phyloP scores from a whole-genome alignment of 2,888 invertebrate genomes.

The Xanthia togata region DNA sequence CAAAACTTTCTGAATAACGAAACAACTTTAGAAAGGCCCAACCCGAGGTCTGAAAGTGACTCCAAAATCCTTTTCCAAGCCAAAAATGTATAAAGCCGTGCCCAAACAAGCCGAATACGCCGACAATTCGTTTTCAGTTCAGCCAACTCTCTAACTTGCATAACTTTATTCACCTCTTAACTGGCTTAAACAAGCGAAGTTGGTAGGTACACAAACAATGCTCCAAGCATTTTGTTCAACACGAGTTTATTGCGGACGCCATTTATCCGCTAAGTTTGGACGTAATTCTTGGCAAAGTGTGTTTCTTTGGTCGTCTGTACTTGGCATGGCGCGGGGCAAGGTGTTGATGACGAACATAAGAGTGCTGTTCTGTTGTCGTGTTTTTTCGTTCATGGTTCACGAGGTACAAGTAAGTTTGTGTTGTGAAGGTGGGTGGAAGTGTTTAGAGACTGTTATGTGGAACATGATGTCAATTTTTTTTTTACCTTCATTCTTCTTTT shows the following conservation, averaged over 20 bases:
- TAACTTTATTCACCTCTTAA: conserved; percentile 68
- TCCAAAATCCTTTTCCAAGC: conserved; percentile 46
- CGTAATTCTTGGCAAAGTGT: conserved; percentile 65
- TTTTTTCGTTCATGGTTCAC: conserved; percentile 30
- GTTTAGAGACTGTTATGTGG: neutral
- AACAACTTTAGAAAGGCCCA: conserved; percentile 49
- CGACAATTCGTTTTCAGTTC: conserved; percentile 62
- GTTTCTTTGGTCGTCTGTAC: conserved; percentile 67
- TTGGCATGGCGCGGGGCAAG: conserved; percentile 57
- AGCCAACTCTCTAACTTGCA: conserved; percentile 64
- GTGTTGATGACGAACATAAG: conserved; percentile 60
- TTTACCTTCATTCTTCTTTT: too few relatives aligned
- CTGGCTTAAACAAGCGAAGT: conserved; percentile 66
- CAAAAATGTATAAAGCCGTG: conserved; percentile 61
- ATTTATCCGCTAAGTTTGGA: conserved; percentile 65
- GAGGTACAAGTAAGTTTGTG: conserved; percentile 23
- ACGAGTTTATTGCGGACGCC: conserved; percentile 65
- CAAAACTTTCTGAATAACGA: conserved; percentile 26
- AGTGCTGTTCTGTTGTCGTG: conserved; percentile 34
- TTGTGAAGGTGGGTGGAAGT: neutral
- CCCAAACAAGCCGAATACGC: conserved; percentile 5
- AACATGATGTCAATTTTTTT: neutral
- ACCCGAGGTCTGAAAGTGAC: conserved; percentile 42
- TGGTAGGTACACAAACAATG: conserved; percentile 64
- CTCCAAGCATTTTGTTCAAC: conserved; percentile 65